A percentile compares a stretch with the other conserved stretches of the same genome.
These are phyloP conservation scores for Oreohelix idahoensis DNA, from an alignment of 1,140 invertebrate species.

Conservation along the genomic window DNA sequence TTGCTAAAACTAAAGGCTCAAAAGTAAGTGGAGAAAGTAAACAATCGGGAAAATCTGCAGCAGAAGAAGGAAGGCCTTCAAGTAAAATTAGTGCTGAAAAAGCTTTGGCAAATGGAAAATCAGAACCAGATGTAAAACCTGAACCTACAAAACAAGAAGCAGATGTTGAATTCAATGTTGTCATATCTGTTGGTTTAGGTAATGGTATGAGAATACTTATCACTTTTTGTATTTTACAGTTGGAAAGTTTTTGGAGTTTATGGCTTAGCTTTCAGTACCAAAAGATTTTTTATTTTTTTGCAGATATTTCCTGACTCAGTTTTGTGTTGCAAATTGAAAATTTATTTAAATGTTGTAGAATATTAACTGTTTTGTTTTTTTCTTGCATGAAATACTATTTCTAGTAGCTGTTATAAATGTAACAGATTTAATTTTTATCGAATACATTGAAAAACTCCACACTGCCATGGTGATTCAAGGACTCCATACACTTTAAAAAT, in stretches of 20 bases:
- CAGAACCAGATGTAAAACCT: background rate
- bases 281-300: no score
- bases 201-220: background rate
- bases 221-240: background rate
- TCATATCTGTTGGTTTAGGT: background rate
- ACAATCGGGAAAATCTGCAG: background rate
- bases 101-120: background rate
- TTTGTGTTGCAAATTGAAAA: background rate
- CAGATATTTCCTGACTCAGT: background rate
- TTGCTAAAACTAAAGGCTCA: no score
- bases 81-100: background rate
- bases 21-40: background rate
- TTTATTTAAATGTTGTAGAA: background rate
- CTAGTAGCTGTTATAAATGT: no score
- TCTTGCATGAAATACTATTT: no score
- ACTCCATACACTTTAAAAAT: no score
- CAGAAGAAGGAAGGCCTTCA: background rate
- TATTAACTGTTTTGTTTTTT: background rate
- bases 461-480: no score
- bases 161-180: constrained; percentile 23
- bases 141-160: background rate
- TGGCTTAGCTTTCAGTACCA: background rate
- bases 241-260: background rate
- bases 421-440: no score
- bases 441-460: no score